phyloP scores from a whole-genome alignment of 2,888 invertebrate species.

The Mechanitis messenoides region DNA sequence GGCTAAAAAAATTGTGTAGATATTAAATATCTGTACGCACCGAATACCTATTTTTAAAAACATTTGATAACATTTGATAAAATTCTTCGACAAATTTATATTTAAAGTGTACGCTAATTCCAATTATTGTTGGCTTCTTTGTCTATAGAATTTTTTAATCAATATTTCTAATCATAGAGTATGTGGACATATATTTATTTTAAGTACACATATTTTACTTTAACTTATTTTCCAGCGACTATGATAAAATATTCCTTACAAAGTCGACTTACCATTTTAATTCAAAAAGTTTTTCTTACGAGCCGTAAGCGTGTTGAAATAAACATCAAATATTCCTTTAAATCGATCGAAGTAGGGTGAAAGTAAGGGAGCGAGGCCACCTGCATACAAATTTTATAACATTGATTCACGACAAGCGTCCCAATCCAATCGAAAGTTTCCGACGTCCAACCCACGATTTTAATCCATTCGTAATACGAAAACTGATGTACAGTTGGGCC shows the following conservation, averaged over 20 bases:
- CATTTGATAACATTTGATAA: too few relatives aligned
- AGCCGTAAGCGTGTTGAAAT: conserved; percentile 29
- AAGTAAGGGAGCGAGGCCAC: conserved; percentile 53
- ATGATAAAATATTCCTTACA: conserved; percentile 4
- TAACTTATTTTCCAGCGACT: neutral
- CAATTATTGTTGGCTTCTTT: too few relatives aligned
- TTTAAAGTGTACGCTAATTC: too few relatives aligned
- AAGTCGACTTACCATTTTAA: conserved; percentile 21
- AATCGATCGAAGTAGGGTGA: conserved; percentile 54
- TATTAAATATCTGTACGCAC: too few relatives aligned
- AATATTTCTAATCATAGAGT: too few relatives aligned
- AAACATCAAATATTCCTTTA: conserved; percentile 46
- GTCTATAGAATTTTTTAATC: too few relatives aligned
- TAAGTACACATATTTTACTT: too few relatives aligned
- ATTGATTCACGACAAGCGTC: conserved; percentile 63
- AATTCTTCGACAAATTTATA: neutral
- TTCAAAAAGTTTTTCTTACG: conserved; percentile 26
- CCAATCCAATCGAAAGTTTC: conserved; percentile 69
- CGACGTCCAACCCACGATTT: conserved; percentile 65
- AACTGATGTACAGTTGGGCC: conserved; percentile 71
- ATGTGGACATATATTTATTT: too few relatives aligned
- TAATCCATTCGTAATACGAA: conserved; percentile 76
- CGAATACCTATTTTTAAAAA: too few relatives aligned
- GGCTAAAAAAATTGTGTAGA: neutral
- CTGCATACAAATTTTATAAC: conserved; percentile 72